A percentile compares a stretch with the other conserved stretches of the same genome.
Conservation (phyloP, 2,113 vertebrate species). For the Psammodynastes pulverulentus region DNA sequence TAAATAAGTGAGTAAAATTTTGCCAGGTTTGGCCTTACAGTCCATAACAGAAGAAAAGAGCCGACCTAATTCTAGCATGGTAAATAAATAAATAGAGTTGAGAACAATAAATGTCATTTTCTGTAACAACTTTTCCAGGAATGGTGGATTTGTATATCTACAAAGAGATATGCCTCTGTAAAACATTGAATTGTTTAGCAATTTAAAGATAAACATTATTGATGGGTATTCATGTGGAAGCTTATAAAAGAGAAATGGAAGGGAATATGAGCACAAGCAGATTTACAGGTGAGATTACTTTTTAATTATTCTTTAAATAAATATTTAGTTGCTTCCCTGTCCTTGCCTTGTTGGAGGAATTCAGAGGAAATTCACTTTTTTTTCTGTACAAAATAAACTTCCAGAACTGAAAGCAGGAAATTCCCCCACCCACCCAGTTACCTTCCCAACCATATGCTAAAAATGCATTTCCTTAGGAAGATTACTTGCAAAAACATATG, state of each 20-base stretch:
- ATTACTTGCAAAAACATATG: not conserved
- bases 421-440: not conserved
- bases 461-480: not conserved
- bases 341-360: not conserved
- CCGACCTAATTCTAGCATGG: constrained; percentile 36
- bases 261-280: constrained; percentile 30
- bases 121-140: constrained; percentile 40
- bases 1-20: constrained; percentile 34
- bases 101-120: constrained; percentile 47
- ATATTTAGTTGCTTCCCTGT: constrained; percentile 24
- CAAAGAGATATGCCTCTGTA: not conserved
- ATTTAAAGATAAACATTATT: constrained; percentile 62
- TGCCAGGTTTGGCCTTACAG: constrained; percentile 28
- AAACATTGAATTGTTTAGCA: constrained; percentile 46
- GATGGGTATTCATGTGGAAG: constrained; percentile 60
- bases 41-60: constrained; percentile 32
- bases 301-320: constrained; percentile 29
- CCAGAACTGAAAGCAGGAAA: not conserved
- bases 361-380: not conserved
- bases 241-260: constrained; percentile 56
- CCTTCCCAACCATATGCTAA: not conserved
- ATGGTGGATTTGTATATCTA: constrained; percentile 47
- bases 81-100: constrained; percentile 37
- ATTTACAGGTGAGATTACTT: constrained; percentile 46
- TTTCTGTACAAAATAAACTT: not conserved